Conservation (phyloP, 2,113 vertebrate species). For the Aegotheles bennettii region DNA sequence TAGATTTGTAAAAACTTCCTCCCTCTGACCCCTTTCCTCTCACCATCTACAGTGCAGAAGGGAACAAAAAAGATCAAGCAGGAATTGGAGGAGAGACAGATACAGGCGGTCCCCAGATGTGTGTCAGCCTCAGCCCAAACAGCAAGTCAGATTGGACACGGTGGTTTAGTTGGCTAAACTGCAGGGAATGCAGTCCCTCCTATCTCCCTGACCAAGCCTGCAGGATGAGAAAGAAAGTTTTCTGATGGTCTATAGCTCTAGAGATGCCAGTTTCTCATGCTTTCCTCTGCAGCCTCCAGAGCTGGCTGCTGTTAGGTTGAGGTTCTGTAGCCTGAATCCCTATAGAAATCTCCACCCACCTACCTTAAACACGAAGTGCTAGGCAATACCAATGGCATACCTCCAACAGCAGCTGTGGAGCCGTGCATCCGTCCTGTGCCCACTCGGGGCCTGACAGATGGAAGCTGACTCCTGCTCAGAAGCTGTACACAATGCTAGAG, state of each 20-base stretch:
- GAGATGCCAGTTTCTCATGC: not conserved
- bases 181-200: not conserved
- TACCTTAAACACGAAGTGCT: accelerated
- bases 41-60: not conserved
- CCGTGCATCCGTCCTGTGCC: accelerated
- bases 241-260: not conserved
- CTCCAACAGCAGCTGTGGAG: not conserved
- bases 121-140: not conserved
- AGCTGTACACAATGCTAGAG: not conserved
- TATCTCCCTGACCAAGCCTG: not conserved
- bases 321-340: not conserved
- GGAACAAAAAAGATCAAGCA: not conserved
- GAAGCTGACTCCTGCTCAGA: not conserved
- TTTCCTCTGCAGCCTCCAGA: not conserved
- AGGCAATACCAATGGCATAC: accelerated
- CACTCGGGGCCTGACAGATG: accelerated
- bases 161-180: not conserved
- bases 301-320: accelerated
- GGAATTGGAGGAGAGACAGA: not conserved
- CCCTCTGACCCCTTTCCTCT: accelerated
- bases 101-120: accelerated
- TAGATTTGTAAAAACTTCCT: not conserved
- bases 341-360: not conserved
- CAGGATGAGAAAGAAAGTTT: not conserved
- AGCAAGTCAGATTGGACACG: accelerated